Base-by-base conservation (phyloP, 2,888 invertebrate genomes). In the Trichacis sp. region DNA sequence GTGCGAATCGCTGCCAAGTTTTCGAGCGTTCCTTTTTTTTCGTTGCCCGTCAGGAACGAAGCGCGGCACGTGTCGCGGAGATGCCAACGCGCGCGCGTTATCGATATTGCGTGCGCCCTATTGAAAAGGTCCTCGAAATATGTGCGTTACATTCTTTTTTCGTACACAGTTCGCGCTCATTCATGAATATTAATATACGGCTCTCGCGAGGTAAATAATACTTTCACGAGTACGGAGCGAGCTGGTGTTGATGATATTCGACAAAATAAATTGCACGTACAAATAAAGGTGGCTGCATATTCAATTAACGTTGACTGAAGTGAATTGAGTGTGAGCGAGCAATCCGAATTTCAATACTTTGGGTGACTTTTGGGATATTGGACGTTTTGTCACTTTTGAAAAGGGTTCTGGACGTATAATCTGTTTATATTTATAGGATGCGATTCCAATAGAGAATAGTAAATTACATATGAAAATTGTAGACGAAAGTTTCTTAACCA, bases 151-250 rank as follows among this genome's bases (percentile, higher is more conserved):
- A 57, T 57, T 54, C 33, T 67, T 59, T 67, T 56, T 56, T 55
- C 67, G 54, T 64, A 64, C 63, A 57, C 51, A 63, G 60, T 64
- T n/a, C n/a, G n/a, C n/a, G n/a, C 57, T 61, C 64, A 63, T 61
- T n/a, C 68, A 68, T 68, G 68, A 68, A 68, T 68, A 68, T 68
- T 68, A 61, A 68, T 68, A 64, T 60, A n/a, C 61, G 49, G 64
- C n/a, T n/a, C n/a, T n/a, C n/a, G n/a, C n/a, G n/a, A 68, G 64
- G 68, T 68, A 64, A 68, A 68, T 68, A 68, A 68, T 58, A 68
- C 64, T 68, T 68, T 60, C 63, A 68, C 64, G 61, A 61, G 64
- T 53, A 60, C 67, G 67, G 57, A 54, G 54, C 60, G n/a, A n/a
- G n/a, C n/a, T n/a, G n/a, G 63, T 60, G 67, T 68, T 68, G 63